These are phyloP conservation scores for Zaprionus tsacasi DNA, from an alignment of 1,140 invertebrate genomes.

Conservation along the genomic window DNA sequence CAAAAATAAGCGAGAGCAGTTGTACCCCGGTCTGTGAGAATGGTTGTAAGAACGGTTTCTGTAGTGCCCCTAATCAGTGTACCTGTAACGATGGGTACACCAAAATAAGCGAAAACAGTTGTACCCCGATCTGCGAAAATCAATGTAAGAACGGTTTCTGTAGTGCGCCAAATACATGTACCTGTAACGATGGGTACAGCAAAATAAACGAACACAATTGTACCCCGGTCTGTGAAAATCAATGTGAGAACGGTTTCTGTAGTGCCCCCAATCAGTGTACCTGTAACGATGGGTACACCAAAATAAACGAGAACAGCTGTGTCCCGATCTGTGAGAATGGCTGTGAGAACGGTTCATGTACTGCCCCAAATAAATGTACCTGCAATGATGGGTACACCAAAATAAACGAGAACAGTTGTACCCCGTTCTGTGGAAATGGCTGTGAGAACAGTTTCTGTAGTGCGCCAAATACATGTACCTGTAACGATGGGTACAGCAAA, in stretches of 20 bases:
- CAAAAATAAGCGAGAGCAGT: not conserved
- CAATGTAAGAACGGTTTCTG: constrained; percentile 39
- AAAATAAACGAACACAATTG: constrained; percentile 18
- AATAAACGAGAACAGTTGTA: constrained; percentile 4
- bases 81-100: constrained; percentile 21
- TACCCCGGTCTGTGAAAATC: constrained; percentile 4
- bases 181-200: not conserved
- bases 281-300: too few species aligned
- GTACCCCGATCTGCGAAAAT: constrained; percentile 2
- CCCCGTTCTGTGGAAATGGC: not conserved
- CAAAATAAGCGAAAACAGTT: constrained; percentile 16
- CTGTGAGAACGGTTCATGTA: constrained; percentile 14
- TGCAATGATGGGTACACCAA: constrained; percentile 4
- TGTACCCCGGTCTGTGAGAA: constrained; percentile 15
- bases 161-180: not conserved
- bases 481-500: constrained; percentile 1
- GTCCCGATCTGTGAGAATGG: not conserved
- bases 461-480: not conserved
- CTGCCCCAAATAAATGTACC: not conserved
- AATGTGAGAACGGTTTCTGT: constrained; percentile 22
- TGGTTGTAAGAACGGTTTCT: constrained; percentile 36
- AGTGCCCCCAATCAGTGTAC: too few species aligned
- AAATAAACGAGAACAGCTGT: not conserved
- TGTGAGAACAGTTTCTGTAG: constrained; percentile 18
- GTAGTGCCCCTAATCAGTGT: constrained; percentile 28